A percentile compares a stretch with the other conserved stretches of the same genome.
phyloP scores from a whole-genome alignment of 1,140 invertebrate species.

The Meteorus sp. region DNA sequence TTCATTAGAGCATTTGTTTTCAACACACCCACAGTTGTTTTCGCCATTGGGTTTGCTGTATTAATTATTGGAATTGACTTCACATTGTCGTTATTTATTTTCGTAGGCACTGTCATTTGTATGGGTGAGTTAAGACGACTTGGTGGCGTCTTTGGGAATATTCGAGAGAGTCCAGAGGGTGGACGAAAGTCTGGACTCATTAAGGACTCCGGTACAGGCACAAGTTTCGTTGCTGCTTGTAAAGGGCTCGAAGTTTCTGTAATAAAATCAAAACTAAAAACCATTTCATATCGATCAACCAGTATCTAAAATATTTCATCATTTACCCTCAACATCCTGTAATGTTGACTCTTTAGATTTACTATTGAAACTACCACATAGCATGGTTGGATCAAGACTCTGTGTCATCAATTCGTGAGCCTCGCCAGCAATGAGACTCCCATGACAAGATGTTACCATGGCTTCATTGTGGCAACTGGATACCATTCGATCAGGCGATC shows the following conservation, averaged over 20 bases:
- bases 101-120: slow-evolving; percentile 46
- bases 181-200: slow-evolving; percentile 81
- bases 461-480: slow-evolving; percentile 66
- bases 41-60: slow-evolving; percentile 45
- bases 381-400: slow-evolving; percentile 65
- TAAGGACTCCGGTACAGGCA: slow-evolving; percentile 81
- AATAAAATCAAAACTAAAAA: slow-evolving; percentile 23
- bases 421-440: slow-evolving; percentile 35
- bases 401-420: slow-evolving; percentile 65
- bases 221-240: slow-evolving; percentile 79
- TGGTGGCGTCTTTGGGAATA: slow-evolving; percentile 47
- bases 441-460: slow-evolving; percentile 50
- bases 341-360: slow-evolving; percentile 37
- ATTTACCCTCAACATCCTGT: slow-evolving; percentile 47
- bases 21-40: slow-evolving; percentile 37
- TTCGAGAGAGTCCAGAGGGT: slow-evolving; percentile 48
- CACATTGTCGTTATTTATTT: slow-evolving; percentile 38
- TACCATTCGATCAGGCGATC: slow-evolving; percentile 72
- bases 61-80: slow-evolving; percentile 47
- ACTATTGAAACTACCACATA: slow-evolving; percentile 44
- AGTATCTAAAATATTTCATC: not conserved
- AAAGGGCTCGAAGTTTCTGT: slow-evolving; percentile 64
- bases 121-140: slow-evolving; percentile 50
- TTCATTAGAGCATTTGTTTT: slow-evolving; percentile 45
- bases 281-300: not conserved